These are phyloP conservation scores for Eulemur mongoz DNA, from an alignment of 2,797 vertebrate genomes.

Conservation along the genomic window DNA sequence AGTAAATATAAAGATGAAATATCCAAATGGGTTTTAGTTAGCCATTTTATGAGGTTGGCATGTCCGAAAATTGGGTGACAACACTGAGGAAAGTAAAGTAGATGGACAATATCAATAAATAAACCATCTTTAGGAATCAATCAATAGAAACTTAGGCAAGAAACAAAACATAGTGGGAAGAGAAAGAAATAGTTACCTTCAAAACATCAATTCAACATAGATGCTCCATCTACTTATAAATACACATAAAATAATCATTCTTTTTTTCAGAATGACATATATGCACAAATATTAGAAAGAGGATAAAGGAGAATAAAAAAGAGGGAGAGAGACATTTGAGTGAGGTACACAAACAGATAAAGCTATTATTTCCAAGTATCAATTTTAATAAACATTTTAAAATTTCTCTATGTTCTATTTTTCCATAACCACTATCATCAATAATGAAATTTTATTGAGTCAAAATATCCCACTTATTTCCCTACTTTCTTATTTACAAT, in stretches of 20 bases:
- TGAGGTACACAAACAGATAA: not conserved
- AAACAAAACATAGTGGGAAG: not conserved
- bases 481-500: not conserved
- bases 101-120: not conserved
- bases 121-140: not conserved
- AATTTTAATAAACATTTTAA: constrained; percentile 26
- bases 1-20: constrained; percentile 15
- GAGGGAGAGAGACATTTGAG: not conserved
- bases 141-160: not conserved
- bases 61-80: not conserved
- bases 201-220: constrained; percentile 29
- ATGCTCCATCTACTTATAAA: not conserved
- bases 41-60: not conserved
- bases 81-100: not conserved
- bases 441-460: constrained; percentile 36
- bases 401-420: not conserved
- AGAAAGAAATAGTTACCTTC: not conserved
- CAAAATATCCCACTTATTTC: not conserved
- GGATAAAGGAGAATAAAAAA: not conserved
- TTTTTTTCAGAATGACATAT: not conserved
- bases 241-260: not conserved
- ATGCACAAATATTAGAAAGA: not conserved
- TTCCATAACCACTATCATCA: constrained; percentile 18
- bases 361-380: not conserved
- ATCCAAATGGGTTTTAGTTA: not conserved